Conservation (phyloP, 2,113 vertebrate species). For the Oenanthe oenanthe region DNA sequence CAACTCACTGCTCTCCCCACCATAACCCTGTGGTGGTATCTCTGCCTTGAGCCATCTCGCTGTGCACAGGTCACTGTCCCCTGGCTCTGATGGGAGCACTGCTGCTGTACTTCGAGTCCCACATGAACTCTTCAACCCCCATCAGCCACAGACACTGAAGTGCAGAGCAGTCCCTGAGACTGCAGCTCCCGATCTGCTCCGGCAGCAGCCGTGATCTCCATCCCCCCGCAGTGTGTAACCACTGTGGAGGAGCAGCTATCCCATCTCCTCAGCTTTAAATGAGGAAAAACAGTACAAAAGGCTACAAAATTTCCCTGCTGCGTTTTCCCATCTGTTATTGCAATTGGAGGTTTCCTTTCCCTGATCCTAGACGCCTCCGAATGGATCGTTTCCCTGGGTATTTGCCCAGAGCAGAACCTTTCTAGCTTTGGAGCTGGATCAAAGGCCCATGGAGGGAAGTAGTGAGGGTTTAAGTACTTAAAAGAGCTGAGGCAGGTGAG, state of each 20-base stretch:
- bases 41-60: not conserved
- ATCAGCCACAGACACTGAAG: not conserved
- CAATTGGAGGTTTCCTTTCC: constrained; percentile 14
- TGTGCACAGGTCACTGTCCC: not conserved
- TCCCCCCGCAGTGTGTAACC: rapidly evolving
- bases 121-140: not conserved
- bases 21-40: not conserved
- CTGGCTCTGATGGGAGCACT: not conserved
- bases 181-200: not conserved
- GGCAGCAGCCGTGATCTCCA: rapidly evolving
- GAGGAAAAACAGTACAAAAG: not conserved
- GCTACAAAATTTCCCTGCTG: not conserved
- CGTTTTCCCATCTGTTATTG: not conserved
- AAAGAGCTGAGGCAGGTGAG: not conserved
- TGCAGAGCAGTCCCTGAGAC: not conserved
- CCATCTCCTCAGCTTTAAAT: not conserved
- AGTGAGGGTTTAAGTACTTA: not conserved
- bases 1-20: rapidly evolving
- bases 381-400: not conserved
- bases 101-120: not conserved
- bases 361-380: not conserved
- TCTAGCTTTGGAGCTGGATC: constrained; percentile 19
- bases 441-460: not conserved
- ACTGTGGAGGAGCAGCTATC: not conserved
- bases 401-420: not conserved